Conservation (phyloP, 64 coral and sea anemone genomes). For the Stylophora pistillata region DNA sequence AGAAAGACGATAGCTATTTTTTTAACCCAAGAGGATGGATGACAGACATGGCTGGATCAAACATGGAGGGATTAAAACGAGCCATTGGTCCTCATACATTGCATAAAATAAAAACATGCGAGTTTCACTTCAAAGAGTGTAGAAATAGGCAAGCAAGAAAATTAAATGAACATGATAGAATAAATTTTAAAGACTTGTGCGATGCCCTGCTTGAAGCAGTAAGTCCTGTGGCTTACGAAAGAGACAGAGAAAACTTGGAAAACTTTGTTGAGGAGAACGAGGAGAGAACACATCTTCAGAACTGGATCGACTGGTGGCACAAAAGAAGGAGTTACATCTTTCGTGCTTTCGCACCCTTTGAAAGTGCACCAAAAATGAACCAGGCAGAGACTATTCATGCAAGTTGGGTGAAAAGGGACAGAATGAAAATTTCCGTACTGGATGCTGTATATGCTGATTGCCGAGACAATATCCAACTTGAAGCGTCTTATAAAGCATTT, state of each 20-base stretch:
- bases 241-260: conserved; percentile 36
- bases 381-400: conserved; percentile 32
- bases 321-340: conserved; percentile 57
- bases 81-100: conserved; percentile 8
- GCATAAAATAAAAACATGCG: conserved; percentile 35
- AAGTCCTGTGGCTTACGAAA: conserved; percentile 39
- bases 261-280: conserved; percentile 36
- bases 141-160: conserved; percentile 44
- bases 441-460: conserved; percentile 40
- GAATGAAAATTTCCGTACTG: conserved; percentile 46
- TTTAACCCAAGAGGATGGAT: conserved; percentile 60
- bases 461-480: conserved; percentile 44
- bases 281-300: conserved; percentile 32
- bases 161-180: conserved; percentile 14
- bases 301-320: conserved; percentile 63
- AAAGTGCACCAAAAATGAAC: conserved; percentile 42
- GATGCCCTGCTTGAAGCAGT: conserved; percentile 26
- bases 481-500: conserved; percentile 59
- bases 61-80: conserved; percentile 52
- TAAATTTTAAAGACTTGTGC: conserved; percentile 52
- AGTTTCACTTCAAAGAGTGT: conserved; percentile 70
- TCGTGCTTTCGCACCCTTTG: conserved; percentile 28
- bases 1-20: conserved; percentile 23
- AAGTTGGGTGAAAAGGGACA: conserved; percentile 58
- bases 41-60: conserved; percentile 69